Evolutionary conservation across 2,113 vertebrate species (phyloP).

Genomic region (Paedocypris sp.): DNA sequence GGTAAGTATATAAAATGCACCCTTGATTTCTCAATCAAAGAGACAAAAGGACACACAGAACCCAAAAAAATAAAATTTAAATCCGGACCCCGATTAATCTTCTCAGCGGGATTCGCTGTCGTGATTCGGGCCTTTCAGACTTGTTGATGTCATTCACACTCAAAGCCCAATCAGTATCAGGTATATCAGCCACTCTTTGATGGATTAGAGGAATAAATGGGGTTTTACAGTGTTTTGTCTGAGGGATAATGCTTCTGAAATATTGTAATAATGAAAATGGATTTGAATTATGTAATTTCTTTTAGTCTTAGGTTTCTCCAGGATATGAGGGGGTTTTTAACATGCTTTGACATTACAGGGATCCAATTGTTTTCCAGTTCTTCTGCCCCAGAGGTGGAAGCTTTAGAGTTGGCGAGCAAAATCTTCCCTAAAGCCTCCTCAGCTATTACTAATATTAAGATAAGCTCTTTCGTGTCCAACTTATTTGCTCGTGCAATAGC

Average conservation of each 20-base stretch:
- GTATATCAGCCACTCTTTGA: slow-evolving; percentile 58
- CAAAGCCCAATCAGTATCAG: slow-evolving; percentile 47
- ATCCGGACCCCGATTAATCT: slow-evolving; percentile 47
- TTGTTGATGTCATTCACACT: slow-evolving; percentile 55
- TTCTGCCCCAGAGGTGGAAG: slow-evolving; percentile 3
- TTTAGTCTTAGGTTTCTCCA: slow-evolving; percentile 40
- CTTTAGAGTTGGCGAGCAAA: background rate
- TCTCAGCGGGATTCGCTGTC: slow-evolving; percentile 49
- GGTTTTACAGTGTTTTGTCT: slow-evolving; percentile 53
- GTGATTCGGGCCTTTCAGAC: slow-evolving; percentile 49
- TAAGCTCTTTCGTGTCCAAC: slow-evolving; percentile 42
- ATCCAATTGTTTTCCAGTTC: slow-evolving; percentile 23
- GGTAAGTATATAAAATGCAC: no score
- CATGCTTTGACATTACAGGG: slow-evolving; percentile 21
- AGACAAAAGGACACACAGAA: background rate
- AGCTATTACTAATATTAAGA: slow-evolving; percentile 42
- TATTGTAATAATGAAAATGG: slow-evolving; percentile 62
- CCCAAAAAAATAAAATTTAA: background rate
- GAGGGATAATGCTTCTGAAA: slow-evolving; percentile 56
- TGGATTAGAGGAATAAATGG: slow-evolving; percentile 63
- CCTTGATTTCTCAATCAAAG: no score
- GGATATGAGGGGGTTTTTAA: slow-evolving; percentile 34
- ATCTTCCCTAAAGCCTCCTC: slow-evolving; percentile 35
- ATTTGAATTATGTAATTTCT: slow-evolving; percentile 43
- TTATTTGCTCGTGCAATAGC: slow-evolving; percentile 46